Conservation (phyloP, 2,888 invertebrate species). For the Oscheius onirici region DNA sequence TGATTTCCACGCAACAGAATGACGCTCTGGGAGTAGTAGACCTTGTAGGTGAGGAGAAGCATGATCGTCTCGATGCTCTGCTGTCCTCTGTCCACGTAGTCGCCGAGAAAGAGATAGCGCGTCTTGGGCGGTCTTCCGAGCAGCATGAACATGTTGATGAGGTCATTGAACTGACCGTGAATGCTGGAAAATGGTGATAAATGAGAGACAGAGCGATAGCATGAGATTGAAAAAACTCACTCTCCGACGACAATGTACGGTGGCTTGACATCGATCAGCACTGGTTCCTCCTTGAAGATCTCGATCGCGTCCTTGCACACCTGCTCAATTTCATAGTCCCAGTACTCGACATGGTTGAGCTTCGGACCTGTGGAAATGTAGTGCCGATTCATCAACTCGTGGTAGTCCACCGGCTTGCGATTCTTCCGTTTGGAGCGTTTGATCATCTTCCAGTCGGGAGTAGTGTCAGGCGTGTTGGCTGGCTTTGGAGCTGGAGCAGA, state of each 20-base stretch:
- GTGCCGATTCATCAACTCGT: neutral
- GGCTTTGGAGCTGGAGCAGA: too few species aligned
- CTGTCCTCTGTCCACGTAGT: slow-evolving; percentile 61
- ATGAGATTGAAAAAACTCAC: neutral
- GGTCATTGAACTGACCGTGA: slow-evolving; percentile 57
- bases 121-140: slow-evolving; percentile 43
- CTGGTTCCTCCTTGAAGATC: slow-evolving; percentile 44
- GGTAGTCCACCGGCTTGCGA: neutral
- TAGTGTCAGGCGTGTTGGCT: too few species aligned
- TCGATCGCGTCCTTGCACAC: slow-evolving; percentile 42
- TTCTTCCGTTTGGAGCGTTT: too few species aligned
- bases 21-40: neutral
- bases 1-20: slow-evolving; percentile 59
- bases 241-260: slow-evolving; percentile 53
- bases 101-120: slow-evolving; percentile 53
- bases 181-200: slow-evolving; percentile 27
- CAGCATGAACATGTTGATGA: slow-evolving; percentile 58
- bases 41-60: slow-evolving; percentile 58
- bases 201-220: neutral
- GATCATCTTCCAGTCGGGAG: too few species aligned
- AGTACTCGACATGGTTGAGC: slow-evolving; percentile 39
- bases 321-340: slow-evolving; percentile 42
- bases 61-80: slow-evolving; percentile 57
- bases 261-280: slow-evolving; percentile 54
- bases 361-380: neutral